A percentile compares a stretch with the other conserved stretches of the same genome.
Conservation (phyloP, 2,888 invertebrate species). For the Junonia oenone region DNA sequence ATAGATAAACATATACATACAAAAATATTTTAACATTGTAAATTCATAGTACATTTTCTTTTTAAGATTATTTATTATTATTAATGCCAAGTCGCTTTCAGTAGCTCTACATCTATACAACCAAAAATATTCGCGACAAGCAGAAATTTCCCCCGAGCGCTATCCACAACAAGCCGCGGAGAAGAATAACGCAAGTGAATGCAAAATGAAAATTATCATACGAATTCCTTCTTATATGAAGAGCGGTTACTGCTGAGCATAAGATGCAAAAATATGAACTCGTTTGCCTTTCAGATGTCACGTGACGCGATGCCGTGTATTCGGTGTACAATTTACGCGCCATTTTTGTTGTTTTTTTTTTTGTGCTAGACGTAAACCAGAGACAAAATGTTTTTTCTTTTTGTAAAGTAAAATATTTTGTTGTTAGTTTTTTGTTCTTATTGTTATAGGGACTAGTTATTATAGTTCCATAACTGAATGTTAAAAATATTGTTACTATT, state of each 20-base stretch:
- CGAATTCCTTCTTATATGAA: constrained; percentile 74
- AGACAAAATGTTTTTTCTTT: background rate
- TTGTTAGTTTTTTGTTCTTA: background rate
- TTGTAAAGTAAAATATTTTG: background rate
- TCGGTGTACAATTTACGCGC: background rate
- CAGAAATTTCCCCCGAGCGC: constrained; percentile 73
- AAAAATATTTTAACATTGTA: too few species aligned
- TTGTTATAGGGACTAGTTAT: too few species aligned
- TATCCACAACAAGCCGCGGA: constrained; percentile 66
- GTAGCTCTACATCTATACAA: constrained; percentile 31
- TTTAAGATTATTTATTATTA: background rate
- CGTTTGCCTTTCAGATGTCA: constrained; percentile 51
- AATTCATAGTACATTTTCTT: too few species aligned
- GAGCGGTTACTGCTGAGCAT: constrained; percentile 60
- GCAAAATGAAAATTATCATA: constrained; percentile 79
- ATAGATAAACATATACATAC: too few species aligned
- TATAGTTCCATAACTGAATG: too few species aligned
- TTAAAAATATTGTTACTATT: too few species aligned
- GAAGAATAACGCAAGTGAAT: constrained; percentile 72
- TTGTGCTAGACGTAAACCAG: background rate
- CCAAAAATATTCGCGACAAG: constrained; percentile 55
- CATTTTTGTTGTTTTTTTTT: background rate
- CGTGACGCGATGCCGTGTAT: constrained; percentile 36
- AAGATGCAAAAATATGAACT: constrained; percentile 75
- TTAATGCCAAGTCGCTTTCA: constrained; percentile 6